These are phyloP conservation scores for Ariolimax columbianus DNA, from an alignment of 2,888 invertebrate genomes.

Conservation along the genomic window DNA sequence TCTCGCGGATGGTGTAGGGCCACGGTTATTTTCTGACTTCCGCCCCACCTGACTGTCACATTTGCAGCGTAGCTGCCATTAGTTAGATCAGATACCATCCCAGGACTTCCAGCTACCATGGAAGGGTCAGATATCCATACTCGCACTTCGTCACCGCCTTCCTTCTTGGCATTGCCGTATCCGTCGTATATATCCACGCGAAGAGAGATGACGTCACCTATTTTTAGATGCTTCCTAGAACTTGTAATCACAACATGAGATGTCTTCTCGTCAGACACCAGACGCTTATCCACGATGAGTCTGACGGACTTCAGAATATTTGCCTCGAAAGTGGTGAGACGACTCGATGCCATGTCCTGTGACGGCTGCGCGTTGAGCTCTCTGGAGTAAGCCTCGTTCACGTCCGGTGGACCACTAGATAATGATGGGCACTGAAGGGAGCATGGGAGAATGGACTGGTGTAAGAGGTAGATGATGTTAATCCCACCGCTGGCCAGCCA, in stretches of 20 bases:
- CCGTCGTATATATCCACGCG: constrained; percentile 7
- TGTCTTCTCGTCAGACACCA: neutral
- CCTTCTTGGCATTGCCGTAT: neutral
- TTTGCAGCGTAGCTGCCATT: constrained; percentile 19
- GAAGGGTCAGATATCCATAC: constrained; percentile 15
- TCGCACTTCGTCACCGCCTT: constrained; percentile 24
- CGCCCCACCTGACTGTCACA: constrained; percentile 15
- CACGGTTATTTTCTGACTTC: neutral
- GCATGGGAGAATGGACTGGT: neutral
- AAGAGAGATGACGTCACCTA: neutral
- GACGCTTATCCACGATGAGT: neutral
- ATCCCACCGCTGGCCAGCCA: constrained; percentile 16
- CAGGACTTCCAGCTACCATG: neutral
- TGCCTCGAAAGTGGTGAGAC: neutral
- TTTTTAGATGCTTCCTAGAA: neutral
- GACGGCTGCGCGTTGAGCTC: no score
- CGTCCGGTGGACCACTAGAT: no score
- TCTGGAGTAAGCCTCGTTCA: no score
- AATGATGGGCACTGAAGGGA: neutral
- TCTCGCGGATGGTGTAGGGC: constrained; percentile 4
- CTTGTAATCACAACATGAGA: neutral
- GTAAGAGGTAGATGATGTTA: neutral
- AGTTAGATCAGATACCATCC: neutral
- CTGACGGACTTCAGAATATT: neutral
- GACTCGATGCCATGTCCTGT: neutral